Conservation (phyloP, 2,888 invertebrate genomes). For the Drosophila paracracens region DNA sequence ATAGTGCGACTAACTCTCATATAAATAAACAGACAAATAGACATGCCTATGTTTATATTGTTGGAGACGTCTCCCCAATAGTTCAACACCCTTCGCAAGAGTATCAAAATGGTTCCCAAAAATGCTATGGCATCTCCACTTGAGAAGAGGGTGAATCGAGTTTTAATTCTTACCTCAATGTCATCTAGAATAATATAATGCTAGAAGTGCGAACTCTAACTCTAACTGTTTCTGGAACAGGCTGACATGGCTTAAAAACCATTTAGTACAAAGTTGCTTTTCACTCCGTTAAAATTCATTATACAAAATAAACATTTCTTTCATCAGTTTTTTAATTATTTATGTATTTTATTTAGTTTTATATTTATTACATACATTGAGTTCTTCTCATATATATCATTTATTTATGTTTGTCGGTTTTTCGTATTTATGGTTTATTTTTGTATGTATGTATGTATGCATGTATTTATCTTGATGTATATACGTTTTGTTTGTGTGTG, state of each 20-base stretch:
- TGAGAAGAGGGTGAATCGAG: background rate
- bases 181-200: background rate
- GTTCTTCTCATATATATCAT: slow-evolving; percentile 76
- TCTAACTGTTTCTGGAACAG: background rate
- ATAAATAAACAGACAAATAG: background rate
- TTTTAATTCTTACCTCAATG: background rate
- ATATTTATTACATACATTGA: slow-evolving; percentile 82
- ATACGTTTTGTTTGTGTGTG: slow-evolving; percentile 12
- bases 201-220: background rate
- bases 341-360: slow-evolving; percentile 77
- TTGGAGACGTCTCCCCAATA: background rate
- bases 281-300: background rate
- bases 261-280: background rate
- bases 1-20: background rate
- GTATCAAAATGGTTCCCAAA: background rate
- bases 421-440: slow-evolving; percentile 41
- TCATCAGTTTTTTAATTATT: slow-evolving; percentile 57
- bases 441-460: slow-evolving; percentile 23
- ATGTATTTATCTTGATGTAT: slow-evolving; percentile 34
- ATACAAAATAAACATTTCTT: background rate
- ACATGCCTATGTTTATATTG: background rate
- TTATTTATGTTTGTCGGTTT: slow-evolving; percentile 45
- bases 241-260: too few relatives aligned
- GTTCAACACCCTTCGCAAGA: background rate
- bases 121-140: background rate